Evolutionary conservation across 2,888 invertebrate genomes (phyloP).

Genomic region (Pseudococcus viburni): DNA sequence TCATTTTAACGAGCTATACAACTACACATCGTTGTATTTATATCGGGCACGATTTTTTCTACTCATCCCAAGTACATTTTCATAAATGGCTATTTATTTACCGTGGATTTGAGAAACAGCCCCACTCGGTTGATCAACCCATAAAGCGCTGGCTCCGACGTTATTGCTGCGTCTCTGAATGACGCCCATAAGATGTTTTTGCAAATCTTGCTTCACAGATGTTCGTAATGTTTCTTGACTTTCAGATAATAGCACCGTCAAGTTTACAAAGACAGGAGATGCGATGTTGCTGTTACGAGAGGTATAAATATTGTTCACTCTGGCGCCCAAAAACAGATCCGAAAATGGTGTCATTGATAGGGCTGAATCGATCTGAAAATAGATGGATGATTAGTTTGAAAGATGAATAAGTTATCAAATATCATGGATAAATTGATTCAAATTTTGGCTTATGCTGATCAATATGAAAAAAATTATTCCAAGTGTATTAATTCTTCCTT

Average conservation of each 20-base stretch:
- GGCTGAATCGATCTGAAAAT: slow-evolving; percentile 85
- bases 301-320: slow-evolving; percentile 84
- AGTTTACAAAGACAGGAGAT: slow-evolving; percentile 82
- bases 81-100: slow-evolving; percentile 70
- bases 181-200: slow-evolving; percentile 87
- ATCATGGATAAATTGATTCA: too few relatives aligned
- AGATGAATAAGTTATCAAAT: not conserved
- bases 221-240: slow-evolving; percentile 75
- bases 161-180: slow-evolving; percentile 88
- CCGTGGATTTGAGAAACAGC: slow-evolving; percentile 83
- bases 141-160: slow-evolving; percentile 88
- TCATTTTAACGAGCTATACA: not conserved
- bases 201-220: slow-evolving; percentile 81
- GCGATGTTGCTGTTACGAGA: slow-evolving; percentile 72
- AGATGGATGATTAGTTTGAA: not conserved
- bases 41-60: not conserved
- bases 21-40: not conserved
- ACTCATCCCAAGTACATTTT: not conserved
- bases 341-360: slow-evolving; percentile 94
- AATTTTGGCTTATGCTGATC: too few relatives aligned
- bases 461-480: too few relatives aligned
- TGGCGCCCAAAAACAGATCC: slow-evolving; percentile 86
- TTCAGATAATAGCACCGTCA: slow-evolving; percentile 86
- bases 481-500: too few relatives aligned
- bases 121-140: slow-evolving; percentile 86